Percentiles rank a stretch among this genome's conserved stretches.
Evolutionary conservation across 2,888 invertebrate species (phyloP).

Genomic region (Aquatica leii): DNA sequence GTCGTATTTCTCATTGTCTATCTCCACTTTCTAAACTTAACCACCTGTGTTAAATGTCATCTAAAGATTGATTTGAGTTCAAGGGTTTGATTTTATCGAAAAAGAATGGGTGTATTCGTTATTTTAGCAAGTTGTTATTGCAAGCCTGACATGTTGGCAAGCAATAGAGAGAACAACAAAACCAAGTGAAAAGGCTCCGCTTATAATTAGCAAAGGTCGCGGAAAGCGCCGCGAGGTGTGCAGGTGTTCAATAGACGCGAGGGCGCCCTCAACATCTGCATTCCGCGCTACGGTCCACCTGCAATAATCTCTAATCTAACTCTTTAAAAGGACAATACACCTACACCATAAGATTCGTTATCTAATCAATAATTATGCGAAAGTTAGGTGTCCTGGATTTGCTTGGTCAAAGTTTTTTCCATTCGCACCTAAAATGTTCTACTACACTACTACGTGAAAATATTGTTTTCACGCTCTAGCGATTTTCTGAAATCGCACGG

Average conservation of each 20-base stretch:
- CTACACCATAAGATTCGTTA: slow-evolving; percentile 23
- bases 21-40: slow-evolving; percentile 3
- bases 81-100: not conserved
- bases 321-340: slow-evolving; percentile 36
- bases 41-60: slow-evolving; percentile 8
- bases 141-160: slow-evolving; percentile 28
- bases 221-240: slow-evolving; percentile 58
- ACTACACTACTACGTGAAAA: slow-evolving; percentile 14
- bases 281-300: slow-evolving; percentile 50
- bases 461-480: too few relatives aligned
- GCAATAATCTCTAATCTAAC: slow-evolving; percentile 31
- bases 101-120: slow-evolving; percentile 7
- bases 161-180: slow-evolving; percentile 34
- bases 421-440: not conserved
- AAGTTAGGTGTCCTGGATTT: too few relatives aligned
- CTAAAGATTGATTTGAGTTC: not conserved
- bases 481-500: too few relatives aligned
- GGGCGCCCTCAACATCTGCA: slow-evolving; percentile 56
- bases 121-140: slow-evolving; percentile 34
- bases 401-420: not conserved
- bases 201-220: slow-evolving; percentile 60
- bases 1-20: not conserved
- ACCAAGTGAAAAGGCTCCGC: slow-evolving; percentile 51
- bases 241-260: slow-evolving; percentile 58
- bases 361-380: slow-evolving; percentile 15